Percentiles rank a stretch among this genome's conserved stretches.
Evolutionary conservation across 2,888 invertebrate species (phyloP).

Genomic region (Tillus elongatus): DNA sequence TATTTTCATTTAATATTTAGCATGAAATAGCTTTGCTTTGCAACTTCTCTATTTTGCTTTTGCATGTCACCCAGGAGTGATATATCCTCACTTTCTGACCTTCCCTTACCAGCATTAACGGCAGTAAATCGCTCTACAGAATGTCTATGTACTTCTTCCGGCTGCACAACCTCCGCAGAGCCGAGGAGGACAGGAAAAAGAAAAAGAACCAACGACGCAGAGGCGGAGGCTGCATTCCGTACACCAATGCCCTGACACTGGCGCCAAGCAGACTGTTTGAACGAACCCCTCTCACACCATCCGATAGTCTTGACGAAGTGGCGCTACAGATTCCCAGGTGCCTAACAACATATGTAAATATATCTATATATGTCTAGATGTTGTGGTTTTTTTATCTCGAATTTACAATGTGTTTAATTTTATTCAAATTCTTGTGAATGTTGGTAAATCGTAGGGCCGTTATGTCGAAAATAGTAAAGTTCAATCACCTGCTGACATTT

Average conservation of each 20-base stretch:
- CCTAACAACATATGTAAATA: slow-evolving; percentile 11
- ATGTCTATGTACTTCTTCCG: slow-evolving; percentile 96
- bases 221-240: slow-evolving; percentile 15
- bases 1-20: too few relatives aligned
- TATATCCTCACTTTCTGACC: too few relatives aligned
- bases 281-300: slow-evolving; percentile 71
- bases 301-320: slow-evolving; percentile 86
- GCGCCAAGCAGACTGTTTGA: slow-evolving; percentile 78
- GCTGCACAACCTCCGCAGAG: slow-evolving; percentile 80
- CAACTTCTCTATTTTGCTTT: neutral
- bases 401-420: slow-evolving; percentile 1
- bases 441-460: neutral
- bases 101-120: too few relatives aligned
- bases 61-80: too few relatives aligned
- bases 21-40: neutral
- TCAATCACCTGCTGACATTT: neutral
- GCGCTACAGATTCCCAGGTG: slow-evolving; percentile 90
- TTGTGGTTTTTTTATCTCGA: slow-evolving; percentile 6
- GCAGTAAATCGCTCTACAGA: slow-evolving; percentile 43
- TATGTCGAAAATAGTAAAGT: neutral
- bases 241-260: slow-evolving; percentile 46
- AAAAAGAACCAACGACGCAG: slow-evolving; percentile 39
- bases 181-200: slow-evolving; percentile 67
- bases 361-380: slow-evolving; percentile 16
- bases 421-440: slow-evolving; percentile 1